Evolutionary conservation across 2,797 vertebrate species (phyloP), one percentile per base, ranked within the genome.

Genomic region (Basileuterus tristriatus): DNA sequence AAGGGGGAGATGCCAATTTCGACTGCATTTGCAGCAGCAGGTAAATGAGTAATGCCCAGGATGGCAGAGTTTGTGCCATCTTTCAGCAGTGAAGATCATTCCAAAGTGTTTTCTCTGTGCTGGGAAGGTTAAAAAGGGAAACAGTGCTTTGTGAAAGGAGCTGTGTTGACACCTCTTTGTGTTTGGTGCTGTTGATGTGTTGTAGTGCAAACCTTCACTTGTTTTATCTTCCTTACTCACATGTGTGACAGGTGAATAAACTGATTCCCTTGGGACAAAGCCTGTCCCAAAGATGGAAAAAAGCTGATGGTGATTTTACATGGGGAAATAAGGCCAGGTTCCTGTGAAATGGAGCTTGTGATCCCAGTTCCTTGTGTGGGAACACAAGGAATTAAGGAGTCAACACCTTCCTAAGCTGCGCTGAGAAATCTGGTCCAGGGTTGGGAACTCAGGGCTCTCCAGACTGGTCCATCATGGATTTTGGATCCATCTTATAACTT

Each of bases 31-130:
- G 32, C 65, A 91, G 85, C 71, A 47, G 63, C 65, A 46, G 83
- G 71, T 64, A 30, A 94, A 43, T 94, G 89, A 94, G 71, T 92
- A 86, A 93, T 93, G 56, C 83, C 72, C 63, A 18, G 2, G 13
- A 22, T 81, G 92, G 76, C 82, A 67, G 69, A 58, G 34, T 69
- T 84, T 64, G 76, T 91, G 74, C 65, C 77, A 23, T 67, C 87
- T 37, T 93, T 87, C 39, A 62, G 87, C 44, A 87, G 49, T 9
- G 60, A 76, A 50, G 79, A 83, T n/a, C 30, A 75, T 70, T 83
- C 8, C 46, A 76, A 88, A 91, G 72, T 59, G 55, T 37, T 90
- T 93, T 69, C 80, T 79, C 53, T 75, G 47, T 63, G 68, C 87
- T 81, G 39, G 50, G 55, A 64, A 78, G n/a, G 32, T 81, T 86